Base-by-base conservation (phyloP, 2,113 vertebrate genomes). In the Hemiprocne comata region DNA sequence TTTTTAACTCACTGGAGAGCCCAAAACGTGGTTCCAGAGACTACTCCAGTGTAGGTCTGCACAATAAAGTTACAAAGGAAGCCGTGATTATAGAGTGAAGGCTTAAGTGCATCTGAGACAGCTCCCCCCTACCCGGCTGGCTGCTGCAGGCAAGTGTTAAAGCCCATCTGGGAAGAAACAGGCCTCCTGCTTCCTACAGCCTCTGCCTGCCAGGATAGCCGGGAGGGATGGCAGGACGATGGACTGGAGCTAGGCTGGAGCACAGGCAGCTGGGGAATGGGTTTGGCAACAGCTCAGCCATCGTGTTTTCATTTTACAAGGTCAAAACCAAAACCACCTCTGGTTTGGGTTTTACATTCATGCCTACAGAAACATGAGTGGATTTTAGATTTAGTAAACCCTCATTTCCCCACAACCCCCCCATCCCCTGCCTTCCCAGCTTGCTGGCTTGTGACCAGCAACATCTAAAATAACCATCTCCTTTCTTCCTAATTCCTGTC, bases 311-410 rank as follows among this genome's bases (percentile, higher is more conserved):
- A 34, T 93, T 92, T 83, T 36, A 84, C 79, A 38, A 78, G 87
- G 94, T 91, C 91, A 84, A 83, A 95, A 93, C 88, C 90, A 91
- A 95, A 83, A n/a, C 94, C 95, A 85, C 69, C 72, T 88, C 75
- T 93, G 96, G 73, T 81, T 66, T 85, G 72, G 91, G 82, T 51
- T 89, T 94, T 89, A 93, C 25, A 17, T 73, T 80, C 57, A 1
- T 84, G 90, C 78, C 93, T 89, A 81, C 42, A 77, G 94, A 94
- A 93, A 94, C 82, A 88, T 2, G 12, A 77, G 82, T 57, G 53
- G n/a, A 75, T 89, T 93, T 91, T 2, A 82, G 73, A 44, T 7
- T 64, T 40, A 13, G 81, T 61, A 91, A 88, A 61, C 7, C 77
- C 58, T 74, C 3, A 3, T 53, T 71, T 67, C 53, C 50, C 34